phyloP scores from a whole-genome alignment of 2,888 invertebrate genomes.

The Pachydiplax longipennis region DNA sequence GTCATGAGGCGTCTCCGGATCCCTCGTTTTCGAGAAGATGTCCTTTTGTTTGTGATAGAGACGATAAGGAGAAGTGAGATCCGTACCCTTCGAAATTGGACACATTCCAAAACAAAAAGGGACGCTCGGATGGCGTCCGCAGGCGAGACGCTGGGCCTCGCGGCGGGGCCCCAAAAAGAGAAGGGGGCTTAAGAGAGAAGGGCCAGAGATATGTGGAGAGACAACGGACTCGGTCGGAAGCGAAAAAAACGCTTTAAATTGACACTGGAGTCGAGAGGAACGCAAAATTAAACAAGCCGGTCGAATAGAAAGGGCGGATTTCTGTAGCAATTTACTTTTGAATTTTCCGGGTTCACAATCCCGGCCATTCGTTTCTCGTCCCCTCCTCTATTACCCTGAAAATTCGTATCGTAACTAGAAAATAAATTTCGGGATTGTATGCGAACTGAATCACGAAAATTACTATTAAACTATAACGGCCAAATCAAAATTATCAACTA shows the following conservation, averaged over 20 bases:
- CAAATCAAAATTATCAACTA: too few relatives aligned
- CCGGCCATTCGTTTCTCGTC: too few relatives aligned
- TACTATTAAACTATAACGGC: too few relatives aligned
- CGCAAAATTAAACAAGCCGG: background rate
- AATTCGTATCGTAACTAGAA: too few relatives aligned
- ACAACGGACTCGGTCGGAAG: background rate
- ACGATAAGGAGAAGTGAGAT: background rate
- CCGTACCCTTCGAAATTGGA: background rate
- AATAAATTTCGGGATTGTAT: too few relatives aligned
- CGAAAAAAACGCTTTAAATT: background rate
- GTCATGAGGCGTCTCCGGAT: background rate
- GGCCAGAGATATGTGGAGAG: background rate
- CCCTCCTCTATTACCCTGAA: too few relatives aligned
- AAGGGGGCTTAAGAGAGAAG: background rate
- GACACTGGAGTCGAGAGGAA: background rate
- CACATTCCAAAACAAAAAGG: background rate
- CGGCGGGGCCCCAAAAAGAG: background rate
- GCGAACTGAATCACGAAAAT: too few relatives aligned
- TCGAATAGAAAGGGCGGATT: too few relatives aligned
- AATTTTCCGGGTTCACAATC: too few relatives aligned
- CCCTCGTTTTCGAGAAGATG: background rate
- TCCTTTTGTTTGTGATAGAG: background rate
- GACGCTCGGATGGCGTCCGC: background rate
- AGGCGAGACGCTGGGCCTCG: background rate
- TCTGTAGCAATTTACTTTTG: too few relatives aligned